phyloP scores from a whole-genome alignment of 2,888 invertebrate genomes.

The Cheilosia vernalis region DNA sequence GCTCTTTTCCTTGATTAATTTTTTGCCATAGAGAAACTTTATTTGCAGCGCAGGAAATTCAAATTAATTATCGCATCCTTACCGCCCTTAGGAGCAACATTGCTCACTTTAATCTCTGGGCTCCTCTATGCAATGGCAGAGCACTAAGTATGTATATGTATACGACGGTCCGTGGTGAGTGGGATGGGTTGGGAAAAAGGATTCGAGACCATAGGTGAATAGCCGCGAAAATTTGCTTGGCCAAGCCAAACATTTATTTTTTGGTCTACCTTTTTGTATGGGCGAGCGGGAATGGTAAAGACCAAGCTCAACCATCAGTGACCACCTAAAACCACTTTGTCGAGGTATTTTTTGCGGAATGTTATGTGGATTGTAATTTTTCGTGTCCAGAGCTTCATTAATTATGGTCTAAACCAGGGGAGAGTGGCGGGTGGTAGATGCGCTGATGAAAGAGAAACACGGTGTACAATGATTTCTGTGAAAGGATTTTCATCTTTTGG shows the following conservation, averaged over 20 bases:
- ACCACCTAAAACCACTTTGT: constrained; percentile 69
- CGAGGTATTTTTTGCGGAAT: constrained; percentile 74
- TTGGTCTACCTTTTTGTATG: constrained; percentile 61
- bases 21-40: constrained; percentile 74
- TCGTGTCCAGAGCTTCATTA: constrained; percentile 72
- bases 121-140: constrained; percentile 10
- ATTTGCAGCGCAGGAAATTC: constrained; percentile 75
- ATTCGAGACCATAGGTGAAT: constrained; percentile 65
- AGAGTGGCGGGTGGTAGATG: background rate
- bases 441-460: constrained; percentile 24
- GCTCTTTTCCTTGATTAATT: constrained; percentile 76
- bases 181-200: background rate
- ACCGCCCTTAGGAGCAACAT: constrained; percentile 62
- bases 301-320: constrained; percentile 15
- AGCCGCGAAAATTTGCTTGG: constrained; percentile 73
- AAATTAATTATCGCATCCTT: constrained; percentile 75
- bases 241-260: constrained; percentile 69
- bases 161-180: background rate
- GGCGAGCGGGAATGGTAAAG: background rate
- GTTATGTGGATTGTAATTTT: constrained; percentile 75
- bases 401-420: constrained; percentile 46
- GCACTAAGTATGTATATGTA: constrained; percentile 14
- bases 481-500: constrained; percentile 14
- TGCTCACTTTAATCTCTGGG: constrained; percentile 71
- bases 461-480: constrained; percentile 16